These are phyloP conservation scores for Romanogobio albipinnatus DNA, from an alignment of 2,113 vertebrate species.

Conservation along the genomic window DNA sequence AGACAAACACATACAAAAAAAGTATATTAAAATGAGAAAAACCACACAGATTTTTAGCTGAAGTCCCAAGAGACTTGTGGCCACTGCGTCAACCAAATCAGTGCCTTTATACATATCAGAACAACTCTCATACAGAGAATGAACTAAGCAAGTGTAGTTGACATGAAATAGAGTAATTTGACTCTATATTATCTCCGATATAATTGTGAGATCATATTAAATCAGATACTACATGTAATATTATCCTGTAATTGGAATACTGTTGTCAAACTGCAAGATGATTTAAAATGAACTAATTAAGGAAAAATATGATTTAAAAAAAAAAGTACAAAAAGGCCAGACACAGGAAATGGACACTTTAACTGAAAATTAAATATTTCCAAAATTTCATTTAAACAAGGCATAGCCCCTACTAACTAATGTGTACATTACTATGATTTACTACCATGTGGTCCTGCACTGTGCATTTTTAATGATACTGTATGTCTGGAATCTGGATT, in stretches of 20 bases:
- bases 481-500: neutral
- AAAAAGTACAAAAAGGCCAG: neutral
- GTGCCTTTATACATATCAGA: too few relatives aligned
- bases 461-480: too few relatives aligned
- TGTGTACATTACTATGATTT: too few relatives aligned
- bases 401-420: neutral
- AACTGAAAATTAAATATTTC: neutral
- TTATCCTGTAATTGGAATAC: neutral
- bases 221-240: too few relatives aligned
- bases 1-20: slow-evolving; percentile 3
- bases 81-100: too few relatives aligned
- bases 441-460: too few relatives aligned
- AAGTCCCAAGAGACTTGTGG: too few relatives aligned
- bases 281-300: neutral
- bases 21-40: neutral
- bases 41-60: too few relatives aligned
- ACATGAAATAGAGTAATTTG: too few relatives aligned
- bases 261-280: neutral
- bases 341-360: neutral
- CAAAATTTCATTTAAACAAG: neutral
- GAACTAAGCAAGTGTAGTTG: too few relatives aligned
- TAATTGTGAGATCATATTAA: neutral
- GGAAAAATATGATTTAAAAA: neutral
- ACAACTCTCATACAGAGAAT: too few relatives aligned
- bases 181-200: neutral